Evolutionary conservation across 1,140 invertebrate species (phyloP).

Genomic region (Callitettix versicolor): DNA sequence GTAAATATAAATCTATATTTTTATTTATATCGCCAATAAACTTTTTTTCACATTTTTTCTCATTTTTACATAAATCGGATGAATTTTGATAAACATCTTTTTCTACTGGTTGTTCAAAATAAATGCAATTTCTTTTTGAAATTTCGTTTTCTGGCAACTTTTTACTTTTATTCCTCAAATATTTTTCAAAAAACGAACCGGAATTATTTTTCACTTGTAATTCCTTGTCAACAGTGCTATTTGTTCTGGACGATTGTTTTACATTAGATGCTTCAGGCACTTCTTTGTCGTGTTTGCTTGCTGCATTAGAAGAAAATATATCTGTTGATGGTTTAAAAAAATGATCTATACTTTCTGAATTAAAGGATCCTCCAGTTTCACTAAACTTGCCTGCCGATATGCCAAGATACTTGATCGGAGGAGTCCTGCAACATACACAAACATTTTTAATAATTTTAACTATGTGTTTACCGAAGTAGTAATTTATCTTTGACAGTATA

Average conservation of each 20-base stretch:
- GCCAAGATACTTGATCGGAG: conserved; percentile 35
- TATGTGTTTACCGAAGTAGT: too few species aligned
- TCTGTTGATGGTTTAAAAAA: conserved; percentile 15
- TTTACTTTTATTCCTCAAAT: conserved; percentile 4
- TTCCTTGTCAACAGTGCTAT: neutral
- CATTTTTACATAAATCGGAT: neutral
- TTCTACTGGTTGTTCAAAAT: neutral
- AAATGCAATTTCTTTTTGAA: too few species aligned
- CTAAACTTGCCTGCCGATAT: conserved; percentile 40
- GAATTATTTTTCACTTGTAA: neutral
- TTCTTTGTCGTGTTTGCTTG: too few species aligned
- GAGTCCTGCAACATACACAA: conserved; percentile 25
- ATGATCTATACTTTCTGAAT: conserved; percentile 8
- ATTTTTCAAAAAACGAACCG: conserved; percentile 19
- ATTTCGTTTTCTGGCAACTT: too few species aligned
- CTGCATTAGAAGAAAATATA: too few species aligned
- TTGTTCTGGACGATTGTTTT: neutral
- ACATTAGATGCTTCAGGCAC: neutral
- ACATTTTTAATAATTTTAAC: conserved; percentile 5
- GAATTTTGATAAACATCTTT: neutral
- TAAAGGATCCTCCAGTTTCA: conserved; percentile 7
- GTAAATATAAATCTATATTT: neutral
- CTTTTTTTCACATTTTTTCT: too few species aligned
- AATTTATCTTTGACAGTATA: too few species aligned
- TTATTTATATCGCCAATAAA: neutral